phyloP scores from a whole-genome alignment of 2,113 vertebrate genomes.

The Panthera uncia region DNA sequence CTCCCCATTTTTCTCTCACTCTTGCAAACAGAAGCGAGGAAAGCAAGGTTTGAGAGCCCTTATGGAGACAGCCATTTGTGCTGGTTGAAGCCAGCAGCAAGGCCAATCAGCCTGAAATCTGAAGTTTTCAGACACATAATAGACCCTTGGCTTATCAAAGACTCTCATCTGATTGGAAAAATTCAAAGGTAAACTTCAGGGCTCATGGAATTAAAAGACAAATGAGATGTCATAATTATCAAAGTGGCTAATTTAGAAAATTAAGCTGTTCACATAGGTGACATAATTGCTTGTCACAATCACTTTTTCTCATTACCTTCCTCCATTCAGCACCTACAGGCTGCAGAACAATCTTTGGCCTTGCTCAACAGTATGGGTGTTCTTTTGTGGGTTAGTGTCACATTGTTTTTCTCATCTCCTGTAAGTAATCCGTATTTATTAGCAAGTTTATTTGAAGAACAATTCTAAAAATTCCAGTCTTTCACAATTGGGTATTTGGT shows the following conservation, averaged over 20 bases:
- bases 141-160: conserved; percentile 89
- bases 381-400: conserved; percentile 65
- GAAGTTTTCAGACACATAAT: conserved; percentile 87
- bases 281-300: conserved; percentile 94
- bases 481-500: conserved; percentile 60
- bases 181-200: conserved; percentile 89
- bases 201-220: conserved; percentile 90
- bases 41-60: conserved; percentile 84
- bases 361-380: conserved; percentile 74
- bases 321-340: conserved; percentile 82
- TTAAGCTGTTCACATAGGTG: conserved; percentile 91
- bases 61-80: conserved; percentile 82
- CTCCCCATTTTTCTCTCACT: background rate
- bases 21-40: conserved; percentile 78
- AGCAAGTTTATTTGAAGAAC: conserved; percentile 64
- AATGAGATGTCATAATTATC: conserved; percentile 94
- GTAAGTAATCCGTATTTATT: conserved; percentile 61
- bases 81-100: conserved; percentile 83
- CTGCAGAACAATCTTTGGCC: conserved; percentile 76
- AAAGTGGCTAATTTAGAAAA: conserved; percentile 93
- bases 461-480: conserved; percentile 15
- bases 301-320: conserved; percentile 91
- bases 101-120: conserved; percentile 83
- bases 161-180: conserved; percentile 88
- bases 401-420: background rate